phyloP scores from a whole-genome alignment of 2,888 invertebrate genomes.

The Dendrolimus houi region DNA sequence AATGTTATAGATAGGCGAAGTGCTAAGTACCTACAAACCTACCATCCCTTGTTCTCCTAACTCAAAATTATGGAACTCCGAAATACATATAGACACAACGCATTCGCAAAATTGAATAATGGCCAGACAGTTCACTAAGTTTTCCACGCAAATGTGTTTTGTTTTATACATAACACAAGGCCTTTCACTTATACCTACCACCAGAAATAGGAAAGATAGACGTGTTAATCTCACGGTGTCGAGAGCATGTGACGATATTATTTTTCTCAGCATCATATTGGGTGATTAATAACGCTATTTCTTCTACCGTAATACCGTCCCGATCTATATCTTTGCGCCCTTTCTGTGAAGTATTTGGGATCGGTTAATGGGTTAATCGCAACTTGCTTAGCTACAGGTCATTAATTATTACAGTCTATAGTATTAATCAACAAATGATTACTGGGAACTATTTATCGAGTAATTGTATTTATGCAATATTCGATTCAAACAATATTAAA shows the following conservation, averaged over 20 bases:
- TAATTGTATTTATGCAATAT: too few species aligned
- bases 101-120: too few species aligned
- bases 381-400: constrained; percentile 20
- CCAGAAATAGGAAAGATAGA: constrained; percentile 23
- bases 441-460: too few species aligned
- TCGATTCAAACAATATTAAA: too few species aligned
- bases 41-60: too few species aligned
- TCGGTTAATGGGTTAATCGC: constrained; percentile 41
- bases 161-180: background rate
- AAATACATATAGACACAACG: too few species aligned
- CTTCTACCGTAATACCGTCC: constrained; percentile 51
- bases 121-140: background rate
- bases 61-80: too few species aligned
- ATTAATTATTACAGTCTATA: constrained; percentile 19
- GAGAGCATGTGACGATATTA: constrained; percentile 69
- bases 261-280: constrained; percentile 63
- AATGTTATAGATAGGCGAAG: too few species aligned
- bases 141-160: background rate
- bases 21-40: too few species aligned
- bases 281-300: constrained; percentile 70
- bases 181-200: too few species aligned
- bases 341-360: constrained; percentile 35
- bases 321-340: constrained; percentile 33
- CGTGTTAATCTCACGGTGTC: constrained; percentile 71
- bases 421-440: background rate